Evolutionary conservation across 2,113 vertebrate genomes (phyloP).

Genomic region (Argyrosomus japonicus): DNA sequence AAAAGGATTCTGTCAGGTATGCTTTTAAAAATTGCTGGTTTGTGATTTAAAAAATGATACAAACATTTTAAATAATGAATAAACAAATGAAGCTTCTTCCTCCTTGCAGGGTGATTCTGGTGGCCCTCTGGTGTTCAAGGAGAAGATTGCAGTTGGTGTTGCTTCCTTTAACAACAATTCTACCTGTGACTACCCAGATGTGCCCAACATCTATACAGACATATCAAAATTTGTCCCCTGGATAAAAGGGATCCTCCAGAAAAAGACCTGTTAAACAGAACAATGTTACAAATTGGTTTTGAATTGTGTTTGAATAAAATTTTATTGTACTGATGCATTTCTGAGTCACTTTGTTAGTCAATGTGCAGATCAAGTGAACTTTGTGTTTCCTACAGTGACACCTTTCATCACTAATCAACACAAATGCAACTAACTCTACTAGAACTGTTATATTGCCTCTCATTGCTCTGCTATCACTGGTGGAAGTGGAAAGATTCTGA

Average conservation of each 20-base stretch:
- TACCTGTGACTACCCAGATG: conserved; percentile 57
- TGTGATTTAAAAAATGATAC: neutral
- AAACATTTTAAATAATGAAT: neutral
- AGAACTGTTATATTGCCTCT: neutral
- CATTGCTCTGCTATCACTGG: neutral
- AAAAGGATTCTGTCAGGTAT: conserved; percentile 71
- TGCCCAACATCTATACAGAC: conserved; percentile 69
- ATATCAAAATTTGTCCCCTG: conserved; percentile 65
- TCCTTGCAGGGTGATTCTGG: conserved; percentile 86
- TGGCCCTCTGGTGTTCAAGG: conserved; percentile 84
- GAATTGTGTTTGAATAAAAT: neutral
- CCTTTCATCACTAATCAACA: no score
- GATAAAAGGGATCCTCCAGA: conserved; percentile 52
- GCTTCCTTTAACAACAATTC: conserved; percentile 77
- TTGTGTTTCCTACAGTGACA: no score
- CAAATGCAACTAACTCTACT: no score
- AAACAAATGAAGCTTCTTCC: neutral
- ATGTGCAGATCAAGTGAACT: no score
- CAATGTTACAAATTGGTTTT: no score
- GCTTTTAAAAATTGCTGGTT: neutral
- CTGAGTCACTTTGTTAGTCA: neutral
- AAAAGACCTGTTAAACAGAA: conserved; percentile 3
- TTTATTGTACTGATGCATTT: neutral
- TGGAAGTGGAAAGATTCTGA: neutral
- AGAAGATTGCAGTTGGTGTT: conserved; percentile 77